phyloP scores from a whole-genome alignment of 2,888 invertebrate genomes.

The Lithosia quadra region DNA sequence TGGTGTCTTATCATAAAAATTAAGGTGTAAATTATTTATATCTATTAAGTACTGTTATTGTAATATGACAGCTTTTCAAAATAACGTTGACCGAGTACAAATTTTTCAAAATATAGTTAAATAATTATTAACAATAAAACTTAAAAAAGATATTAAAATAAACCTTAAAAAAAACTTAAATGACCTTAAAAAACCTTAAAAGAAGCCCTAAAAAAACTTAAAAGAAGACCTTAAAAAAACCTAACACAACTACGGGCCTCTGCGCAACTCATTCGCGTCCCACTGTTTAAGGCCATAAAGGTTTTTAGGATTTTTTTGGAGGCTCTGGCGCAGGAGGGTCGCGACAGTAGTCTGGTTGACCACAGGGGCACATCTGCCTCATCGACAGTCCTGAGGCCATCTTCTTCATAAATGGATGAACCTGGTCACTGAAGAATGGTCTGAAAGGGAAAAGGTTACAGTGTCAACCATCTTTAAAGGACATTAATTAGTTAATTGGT shows the following conservation, averaged over 20 bases:
- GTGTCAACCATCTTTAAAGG: too few relatives aligned
- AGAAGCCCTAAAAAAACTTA: too few relatives aligned
- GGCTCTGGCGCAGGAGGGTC: not conserved
- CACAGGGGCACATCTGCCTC: slow-evolving; percentile 71
- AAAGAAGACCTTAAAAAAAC: not conserved
- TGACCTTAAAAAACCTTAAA: not conserved
- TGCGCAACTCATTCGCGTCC: too few relatives aligned
- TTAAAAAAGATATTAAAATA: not conserved
- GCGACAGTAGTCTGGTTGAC: slow-evolving; percentile 67
- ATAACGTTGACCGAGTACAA: too few relatives aligned
- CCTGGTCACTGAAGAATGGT: slow-evolving; percentile 72
- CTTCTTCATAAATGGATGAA: slow-evolving; percentile 76
- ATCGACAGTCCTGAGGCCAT: slow-evolving; percentile 68
- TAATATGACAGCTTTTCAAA: too few relatives aligned
- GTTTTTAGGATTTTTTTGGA: not conserved
- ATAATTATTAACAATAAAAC: not conserved
- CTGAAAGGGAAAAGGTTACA: slow-evolving; percentile 53
- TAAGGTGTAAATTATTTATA: not conserved
- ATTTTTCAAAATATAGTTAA: too few relatives aligned
- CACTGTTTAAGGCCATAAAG: not conserved
- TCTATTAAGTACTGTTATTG: too few relatives aligned
- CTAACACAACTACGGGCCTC: not conserved
- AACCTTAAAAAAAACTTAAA: too few relatives aligned
- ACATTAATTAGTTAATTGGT: too few relatives aligned
- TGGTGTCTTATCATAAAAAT: not conserved